A percentile compares a stretch with the other conserved stretches of the same genome.
These are phyloP conservation scores for Condylura cristata DNA, from an alignment of 2,113 vertebrate genomes.

Conservation along the genomic window DNA sequence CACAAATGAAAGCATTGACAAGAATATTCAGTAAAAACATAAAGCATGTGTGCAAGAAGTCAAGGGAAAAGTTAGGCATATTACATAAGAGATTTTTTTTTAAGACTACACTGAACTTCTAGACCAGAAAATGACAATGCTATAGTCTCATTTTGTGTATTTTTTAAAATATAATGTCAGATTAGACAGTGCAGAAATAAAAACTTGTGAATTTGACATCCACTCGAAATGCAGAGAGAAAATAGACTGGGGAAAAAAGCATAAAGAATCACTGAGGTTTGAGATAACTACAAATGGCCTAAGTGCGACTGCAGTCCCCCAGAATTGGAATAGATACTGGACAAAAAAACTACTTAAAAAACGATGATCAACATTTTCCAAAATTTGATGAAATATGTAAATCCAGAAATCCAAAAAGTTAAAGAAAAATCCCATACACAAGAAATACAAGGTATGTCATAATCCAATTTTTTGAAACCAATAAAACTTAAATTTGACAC, in stretches of 20 bases:
- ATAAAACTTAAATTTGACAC: not conserved
- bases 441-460: not conserved
- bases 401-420: not conserved
- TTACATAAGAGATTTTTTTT: not conserved
- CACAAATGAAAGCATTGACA: not conserved
- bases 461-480: not conserved
- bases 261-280: not conserved
- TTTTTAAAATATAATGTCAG: not conserved
- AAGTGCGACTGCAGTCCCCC: not conserved
- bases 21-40: not conserved
- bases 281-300: not conserved
- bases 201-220: not conserved
- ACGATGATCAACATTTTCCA: not conserved
- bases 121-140: not conserved
- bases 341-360: not conserved
- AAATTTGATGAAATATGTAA: constrained; percentile 1
- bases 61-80: not conserved
- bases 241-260: not conserved
- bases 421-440: not conserved
- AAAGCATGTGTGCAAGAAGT: not conserved
- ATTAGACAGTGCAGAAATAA: not conserved
- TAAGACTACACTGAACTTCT: not conserved
- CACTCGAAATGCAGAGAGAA: not conserved
- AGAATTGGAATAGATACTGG: not conserved
- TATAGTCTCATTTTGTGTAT: not conserved